Evolutionary conservation across 1,140 invertebrate species (phyloP), one percentile per base, ranked within the genome.

Genomic region (Asbolus verrucosus): DNA sequence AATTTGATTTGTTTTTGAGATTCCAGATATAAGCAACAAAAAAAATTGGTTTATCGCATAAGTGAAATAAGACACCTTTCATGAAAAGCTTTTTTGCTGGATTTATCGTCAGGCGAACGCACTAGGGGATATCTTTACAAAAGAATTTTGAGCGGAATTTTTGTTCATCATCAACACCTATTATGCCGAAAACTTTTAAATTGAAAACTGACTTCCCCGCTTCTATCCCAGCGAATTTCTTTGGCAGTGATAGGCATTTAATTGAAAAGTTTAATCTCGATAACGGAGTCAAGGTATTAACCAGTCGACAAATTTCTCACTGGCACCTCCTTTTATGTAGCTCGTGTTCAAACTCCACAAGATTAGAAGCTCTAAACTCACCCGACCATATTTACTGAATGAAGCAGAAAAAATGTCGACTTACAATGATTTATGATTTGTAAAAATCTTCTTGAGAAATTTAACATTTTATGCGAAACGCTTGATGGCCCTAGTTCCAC

Each of bases 1-100:
- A 54, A 54, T 27, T 24, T 54, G 46, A 54, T 54, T 54, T n/a
- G n/a, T n/a, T 54, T 54, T 54, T 54, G 19, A 16, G 39, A 38
- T 6, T 38, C 39, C 33, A 36, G 11, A 36, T n/a, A n/a, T n/a
- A 8, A 36, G 33, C 33, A 4, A 11, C 39, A 14, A 16, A 43
- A 31, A 30, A 54, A 54, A 27, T 54, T 14, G 14, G 24, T 27
- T 27, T 27, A 27, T 27, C 46, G 33, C 33, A 2, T 21, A 46
- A 46, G 41, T 27, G 46, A 54, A 54, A 54, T 14, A n/a, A 21
- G 21, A 54, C 46, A 54, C 46, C 21, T 54, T 54, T 27, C 19
- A 19, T 46, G 41, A 46, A 21, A 16, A n/a, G 39, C 43, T 50
- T n/a, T 14, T 27, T 54, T 54, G 13, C 19, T 6, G 2, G 33